Evolutionary conservation across 2,888 invertebrate species (phyloP), one percentile per base, ranked within the genome.

Genomic region (Polyommatus iphigenia): DNA sequence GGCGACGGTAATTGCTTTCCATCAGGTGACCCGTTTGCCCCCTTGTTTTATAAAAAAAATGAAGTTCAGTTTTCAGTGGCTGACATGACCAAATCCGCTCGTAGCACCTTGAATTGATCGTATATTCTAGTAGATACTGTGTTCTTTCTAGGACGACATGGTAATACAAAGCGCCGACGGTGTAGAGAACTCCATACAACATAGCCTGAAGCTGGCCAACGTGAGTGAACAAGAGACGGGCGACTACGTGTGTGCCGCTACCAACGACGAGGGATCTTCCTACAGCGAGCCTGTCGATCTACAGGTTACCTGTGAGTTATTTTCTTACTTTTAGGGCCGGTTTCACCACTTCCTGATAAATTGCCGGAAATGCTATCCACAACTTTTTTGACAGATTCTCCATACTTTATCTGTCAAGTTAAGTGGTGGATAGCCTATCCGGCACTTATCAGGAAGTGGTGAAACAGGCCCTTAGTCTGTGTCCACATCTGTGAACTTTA

Each of bases 241-340:
- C 3, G 92, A 91, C 80, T 94, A 93, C 81, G 88, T 87, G 4
- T 94, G 94, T 80, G 88, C 88, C 15, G 94, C 89, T 3, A 86
- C 87, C 79, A 93, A 93, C 82, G 87, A 88, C 29, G 88, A 88
- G 79, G 92, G 91, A 0, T 84, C 87, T 32, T 83, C 87, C 0
- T 90, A 89, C 82, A 91, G 91, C 82, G 88, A 91, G 1, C 88
- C 90, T 0, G 79, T 93, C 8, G 71, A 84, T 76, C 78, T 94
- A 3, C 88, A 92, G 77, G 86, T 94, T 59, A 90, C 85, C 78
- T 93, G 94, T 94, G 84, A 86, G 91, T 83, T 29, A 29, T 20
- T 59, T 46, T 36, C 29, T 71, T 20, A 20, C 2, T 20, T 18
- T 57, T n/a, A n/a, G 0, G 36, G 7, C 1, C 7, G 7, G 36